Evolutionary conservation across 2,888 invertebrate genomes (phyloP).

Genomic region (Synanthedon myopaeformis): DNA sequence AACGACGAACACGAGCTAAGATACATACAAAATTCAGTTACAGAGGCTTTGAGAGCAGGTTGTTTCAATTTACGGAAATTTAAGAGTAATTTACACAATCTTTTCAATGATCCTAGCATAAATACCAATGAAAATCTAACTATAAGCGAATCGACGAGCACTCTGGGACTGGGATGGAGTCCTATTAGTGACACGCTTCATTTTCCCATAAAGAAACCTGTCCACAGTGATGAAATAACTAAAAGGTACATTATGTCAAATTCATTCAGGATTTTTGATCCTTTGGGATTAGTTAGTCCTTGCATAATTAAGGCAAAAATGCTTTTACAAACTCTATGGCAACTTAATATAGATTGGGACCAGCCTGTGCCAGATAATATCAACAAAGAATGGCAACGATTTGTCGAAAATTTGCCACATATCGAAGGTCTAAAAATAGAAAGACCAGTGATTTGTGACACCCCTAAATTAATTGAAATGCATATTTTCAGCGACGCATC

Average conservation of each 20-base stretch:
- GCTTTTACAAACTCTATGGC: slow-evolving; percentile 11
- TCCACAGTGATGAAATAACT: slow-evolving; percentile 3
- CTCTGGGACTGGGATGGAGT: slow-evolving; percentile 14
- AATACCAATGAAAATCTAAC: slow-evolving; percentile 2
- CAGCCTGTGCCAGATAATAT: slow-evolving; percentile 11
- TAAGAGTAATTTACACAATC: slow-evolving; percentile 6
- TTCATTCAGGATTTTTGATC: slow-evolving; percentile 10
- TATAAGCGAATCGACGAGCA: slow-evolving; percentile 12
- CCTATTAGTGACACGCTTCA: slow-evolving; percentile 8
- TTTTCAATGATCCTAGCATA: slow-evolving; percentile 4
- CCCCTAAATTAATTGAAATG: slow-evolving; percentile 11
- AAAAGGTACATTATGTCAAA: slow-evolving; percentile 12
- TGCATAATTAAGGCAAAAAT: slow-evolving; percentile 8
- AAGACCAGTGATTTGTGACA: slow-evolving; percentile 10
- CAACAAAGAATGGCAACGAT: slow-evolving; percentile 9
- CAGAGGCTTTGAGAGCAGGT: slow-evolving; percentile 3
- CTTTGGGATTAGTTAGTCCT: slow-evolving; percentile 4
- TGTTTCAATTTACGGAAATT: slow-evolving; percentile 10
- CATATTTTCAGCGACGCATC: slow-evolving; percentile 20
- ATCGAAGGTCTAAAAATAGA: slow-evolving; percentile 9
- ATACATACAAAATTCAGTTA: slow-evolving; percentile 5
- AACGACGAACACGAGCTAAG: slow-evolving; percentile 4
- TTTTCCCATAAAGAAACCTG: slow-evolving; percentile 7
- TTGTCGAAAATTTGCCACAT: slow-evolving; percentile 5
- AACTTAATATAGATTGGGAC: slow-evolving; percentile 13